A percentile compares a stretch with the other conserved stretches of the same genome.
phyloP scores from a whole-genome alignment of 2,888 invertebrate species.

The Tubulanus polymorphus region DNA sequence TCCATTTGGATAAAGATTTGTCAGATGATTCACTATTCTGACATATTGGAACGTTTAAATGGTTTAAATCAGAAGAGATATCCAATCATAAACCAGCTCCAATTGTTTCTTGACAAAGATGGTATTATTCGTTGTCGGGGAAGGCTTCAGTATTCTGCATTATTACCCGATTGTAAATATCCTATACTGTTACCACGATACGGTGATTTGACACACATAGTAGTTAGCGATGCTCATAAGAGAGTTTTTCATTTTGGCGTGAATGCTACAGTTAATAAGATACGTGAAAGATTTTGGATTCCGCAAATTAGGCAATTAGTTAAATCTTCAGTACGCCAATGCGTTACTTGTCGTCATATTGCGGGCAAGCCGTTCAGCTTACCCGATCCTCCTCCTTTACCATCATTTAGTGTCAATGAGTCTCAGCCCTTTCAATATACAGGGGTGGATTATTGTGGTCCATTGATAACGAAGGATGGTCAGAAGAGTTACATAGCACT shows the following conservation, averaged over 20 bases:
- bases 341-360: neutral
- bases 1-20: too few relatives aligned
- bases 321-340: neutral
- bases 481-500: conserved; percentile 7
- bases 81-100: too few relatives aligned
- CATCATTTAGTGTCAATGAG: too few relatives aligned
- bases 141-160: neutral
- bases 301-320: neutral
- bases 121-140: neutral
- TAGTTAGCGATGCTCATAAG: neutral
- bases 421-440: neutral
- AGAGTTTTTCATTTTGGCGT: neutral
- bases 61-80: too few relatives aligned
- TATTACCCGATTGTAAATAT: neutral
- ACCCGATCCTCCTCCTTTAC: too few relatives aligned
- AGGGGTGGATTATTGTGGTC: neutral
- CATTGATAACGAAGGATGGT: conserved; percentile 1
- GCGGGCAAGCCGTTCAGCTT: too few relatives aligned
- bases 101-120: too few relatives aligned
- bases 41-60: too few relatives aligned
- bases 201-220: neutral
- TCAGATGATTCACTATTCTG: too few relatives aligned
- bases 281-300: neutral
- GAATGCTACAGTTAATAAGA: neutral
- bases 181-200: neutral